A percentile compares a stretch with the other conserved stretches of the same genome.
Conservation (phyloP, 2,797 vertebrate species). For the Vipera ursinii region DNA sequence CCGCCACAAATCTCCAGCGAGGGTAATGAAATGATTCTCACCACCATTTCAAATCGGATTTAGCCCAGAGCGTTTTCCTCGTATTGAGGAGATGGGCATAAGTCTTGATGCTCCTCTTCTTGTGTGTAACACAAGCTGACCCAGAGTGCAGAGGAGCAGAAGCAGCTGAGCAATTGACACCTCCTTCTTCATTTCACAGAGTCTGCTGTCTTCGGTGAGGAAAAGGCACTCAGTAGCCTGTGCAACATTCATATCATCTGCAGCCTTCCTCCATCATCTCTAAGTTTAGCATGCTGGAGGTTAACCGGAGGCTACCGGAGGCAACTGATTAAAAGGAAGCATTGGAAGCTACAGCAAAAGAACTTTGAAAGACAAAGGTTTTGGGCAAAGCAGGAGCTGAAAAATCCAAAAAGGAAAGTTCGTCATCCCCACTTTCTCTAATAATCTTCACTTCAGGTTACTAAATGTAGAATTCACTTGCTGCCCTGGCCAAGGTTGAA, state of each 20-base stretch:
- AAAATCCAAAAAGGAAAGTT: not conserved
- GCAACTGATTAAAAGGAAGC: not conserved
- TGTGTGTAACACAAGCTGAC: conserved; percentile 5
- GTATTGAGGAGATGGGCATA: not conserved
- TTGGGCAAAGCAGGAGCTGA: not conserved
- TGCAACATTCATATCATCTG: not conserved
- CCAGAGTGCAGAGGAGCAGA: not conserved
- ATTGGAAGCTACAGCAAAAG: not conserved
- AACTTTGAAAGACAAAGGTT: not conserved
- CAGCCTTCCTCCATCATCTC: not conserved
- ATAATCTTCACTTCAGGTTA: not conserved
- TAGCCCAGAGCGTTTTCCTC: not conserved
- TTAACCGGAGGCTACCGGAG: fast-evolving
- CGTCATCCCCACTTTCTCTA: not conserved
- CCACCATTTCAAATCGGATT: not conserved
- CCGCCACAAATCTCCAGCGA: not conserved
- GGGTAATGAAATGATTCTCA: not conserved
- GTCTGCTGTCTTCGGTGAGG: not conserved
- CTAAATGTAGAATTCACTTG: not conserved
- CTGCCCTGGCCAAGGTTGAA: not conserved
- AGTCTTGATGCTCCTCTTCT: not conserved
- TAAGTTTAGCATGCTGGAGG: not conserved
- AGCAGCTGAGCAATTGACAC: conserved; percentile 29
- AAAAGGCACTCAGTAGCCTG: not conserved
- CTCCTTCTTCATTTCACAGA: not conserved